These are phyloP conservation scores for Cephalopterus ornatus DNA, from an alignment of 2,113 vertebrate genomes.

Conservation along the genomic window DNA sequence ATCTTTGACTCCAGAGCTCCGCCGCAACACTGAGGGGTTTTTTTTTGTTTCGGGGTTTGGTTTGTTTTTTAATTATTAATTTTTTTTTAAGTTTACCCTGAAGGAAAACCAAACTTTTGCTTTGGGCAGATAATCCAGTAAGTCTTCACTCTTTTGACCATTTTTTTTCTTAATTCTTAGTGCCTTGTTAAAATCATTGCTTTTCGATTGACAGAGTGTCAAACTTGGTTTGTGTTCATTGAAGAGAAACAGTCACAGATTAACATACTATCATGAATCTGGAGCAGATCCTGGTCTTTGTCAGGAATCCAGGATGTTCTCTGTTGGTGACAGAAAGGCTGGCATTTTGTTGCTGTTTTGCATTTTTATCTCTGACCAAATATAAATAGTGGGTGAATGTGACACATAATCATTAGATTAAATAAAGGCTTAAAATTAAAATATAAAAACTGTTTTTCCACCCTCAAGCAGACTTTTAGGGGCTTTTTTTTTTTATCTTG, in stretches of 20 bases:
- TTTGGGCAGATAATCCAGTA: background rate
- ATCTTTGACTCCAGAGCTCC: too few species aligned
- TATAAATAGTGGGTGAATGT: background rate
- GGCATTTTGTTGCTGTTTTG: background rate
- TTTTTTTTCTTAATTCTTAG: background rate
- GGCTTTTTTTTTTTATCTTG: background rate
- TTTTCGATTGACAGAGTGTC: background rate
- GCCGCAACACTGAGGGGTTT: too few species aligned
- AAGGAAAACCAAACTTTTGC: background rate
- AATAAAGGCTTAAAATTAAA: background rate
- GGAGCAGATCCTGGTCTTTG: background rate
- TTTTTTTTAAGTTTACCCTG: background rate
- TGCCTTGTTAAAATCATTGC: background rate
- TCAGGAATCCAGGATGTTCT: background rate
- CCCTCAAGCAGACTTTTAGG: background rate
- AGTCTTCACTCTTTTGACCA: background rate
- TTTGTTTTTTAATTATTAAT: background rate
- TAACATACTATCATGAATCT: background rate
- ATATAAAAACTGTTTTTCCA: background rate
- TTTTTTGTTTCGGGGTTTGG: too few species aligned
- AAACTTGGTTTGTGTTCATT: background rate
- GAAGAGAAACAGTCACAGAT: background rate
- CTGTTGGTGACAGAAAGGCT: background rate
- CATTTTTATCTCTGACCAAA: background rate
- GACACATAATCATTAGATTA: background rate